These are phyloP conservation scores for Amiota mariae DNA, from an alignment of 2,888 invertebrate genomes.

Conservation along the genomic window DNA sequence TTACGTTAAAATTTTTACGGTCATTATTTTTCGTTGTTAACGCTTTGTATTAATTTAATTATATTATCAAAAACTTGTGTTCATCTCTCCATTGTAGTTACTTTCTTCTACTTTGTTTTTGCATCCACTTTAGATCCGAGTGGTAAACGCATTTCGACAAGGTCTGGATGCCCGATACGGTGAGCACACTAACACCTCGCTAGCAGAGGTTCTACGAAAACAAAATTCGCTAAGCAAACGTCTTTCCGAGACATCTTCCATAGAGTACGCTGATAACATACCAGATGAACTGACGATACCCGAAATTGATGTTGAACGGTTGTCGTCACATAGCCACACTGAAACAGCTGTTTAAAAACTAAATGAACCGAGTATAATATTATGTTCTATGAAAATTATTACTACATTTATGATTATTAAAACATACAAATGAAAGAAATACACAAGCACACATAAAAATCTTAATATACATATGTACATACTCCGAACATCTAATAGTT, in stretches of 20 bases:
- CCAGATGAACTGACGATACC: slow-evolving; percentile 91
- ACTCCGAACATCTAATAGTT: background rate
- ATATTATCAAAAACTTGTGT: slow-evolving; percentile 42
- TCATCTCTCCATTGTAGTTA: slow-evolving; percentile 53
- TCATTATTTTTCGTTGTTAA: background rate
- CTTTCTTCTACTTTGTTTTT: slow-evolving; percentile 48
- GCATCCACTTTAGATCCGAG: slow-evolving; percentile 89
- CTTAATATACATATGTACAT: background rate
- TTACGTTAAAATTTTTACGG: background rate
- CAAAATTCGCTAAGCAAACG: slow-evolving; percentile 94
- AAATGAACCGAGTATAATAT: background rate
- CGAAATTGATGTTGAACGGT: slow-evolving; percentile 93
- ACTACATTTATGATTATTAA: slow-evolving; percentile 8
- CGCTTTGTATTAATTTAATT: background rate
- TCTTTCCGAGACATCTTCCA: slow-evolving; percentile 92
- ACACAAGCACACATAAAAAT: background rate
- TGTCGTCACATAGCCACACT: slow-evolving; percentile 94
- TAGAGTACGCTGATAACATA: slow-evolving; percentile 92
- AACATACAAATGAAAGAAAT: background rate
- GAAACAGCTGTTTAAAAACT: slow-evolving; percentile 88
- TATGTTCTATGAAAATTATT: background rate
- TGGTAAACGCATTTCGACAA: slow-evolving; percentile 99
- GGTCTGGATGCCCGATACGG: slow-evolving; percentile 96
- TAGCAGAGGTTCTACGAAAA: slow-evolving; percentile 94
- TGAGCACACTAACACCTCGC: slow-evolving; percentile 92